Base-by-base conservation (phyloP, 2,113 vertebrate species). In the Stercorarius parasiticus region DNA sequence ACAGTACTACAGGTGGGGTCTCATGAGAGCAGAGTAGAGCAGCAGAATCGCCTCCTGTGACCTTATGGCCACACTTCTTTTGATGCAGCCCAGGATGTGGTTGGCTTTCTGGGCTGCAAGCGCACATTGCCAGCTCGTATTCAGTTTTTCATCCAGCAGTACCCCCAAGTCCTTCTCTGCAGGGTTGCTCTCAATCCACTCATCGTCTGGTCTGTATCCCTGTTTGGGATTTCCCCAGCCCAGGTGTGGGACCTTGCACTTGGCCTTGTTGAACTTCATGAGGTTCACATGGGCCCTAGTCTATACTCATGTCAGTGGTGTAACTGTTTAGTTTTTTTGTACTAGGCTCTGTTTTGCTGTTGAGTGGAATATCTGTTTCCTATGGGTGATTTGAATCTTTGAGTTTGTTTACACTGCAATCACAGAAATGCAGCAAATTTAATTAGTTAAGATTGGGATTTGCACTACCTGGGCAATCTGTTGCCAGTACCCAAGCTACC, bases 171-270 rank as follows among this genome's bases (percentile, higher is more conserved):
- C 20, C n/a, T 76, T 45, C 32, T 77, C 5, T 2, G 3, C 26
- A 36, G 19, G 40, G 10, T 20, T 61, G 19, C 20, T 77, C 11
- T 77, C n/a, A 14, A 14, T 30, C 20, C 43, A 13, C 3, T 62
- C 9, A 8, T 38, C 0, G 2, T 9, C 27, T 20, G 11, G 20
- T 11, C 26, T 61, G 15, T 38, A 13, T 23, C 10, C 2, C 0
- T 36, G 25, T 21, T 47, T 16, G 27, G n/a, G 20, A 25, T 38
- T 50, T 29, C 27, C 45, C 15, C 1, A 5, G 19, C 45, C 7
- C 74, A 62, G 8, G 11, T 40, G 27, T 3, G 3, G 34, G n/a
- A 62, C 15, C 26, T 25, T 32, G 56, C 15, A 25, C 43, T 62
- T 50, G 36, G 22, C 29, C 17, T 52, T 34, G 9, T 52, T 64